phyloP scores from a whole-genome alignment of 1,140 invertebrate species.

The Cyphomyrmex costatus region DNA sequence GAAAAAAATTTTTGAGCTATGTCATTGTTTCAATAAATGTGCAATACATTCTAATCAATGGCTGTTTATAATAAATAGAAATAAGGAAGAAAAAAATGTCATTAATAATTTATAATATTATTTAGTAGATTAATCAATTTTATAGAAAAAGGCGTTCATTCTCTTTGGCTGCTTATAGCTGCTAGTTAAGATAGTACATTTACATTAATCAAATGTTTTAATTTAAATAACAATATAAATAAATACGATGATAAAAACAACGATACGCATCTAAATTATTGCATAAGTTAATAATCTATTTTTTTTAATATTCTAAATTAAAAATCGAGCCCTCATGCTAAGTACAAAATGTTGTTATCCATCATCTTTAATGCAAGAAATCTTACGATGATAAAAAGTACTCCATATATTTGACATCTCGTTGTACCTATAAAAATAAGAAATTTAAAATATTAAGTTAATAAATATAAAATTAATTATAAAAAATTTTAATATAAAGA shows the following conservation, averaged over 20 bases:
- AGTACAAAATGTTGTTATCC: neutral
- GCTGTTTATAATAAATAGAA: neutral
- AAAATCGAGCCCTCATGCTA: neutral
- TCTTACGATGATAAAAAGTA: constrained; percentile 13
- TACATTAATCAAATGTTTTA: constrained; percentile 10
- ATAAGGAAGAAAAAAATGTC: neutral
- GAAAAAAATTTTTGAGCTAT: too few relatives aligned
- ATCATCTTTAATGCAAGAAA: constrained; percentile 14
- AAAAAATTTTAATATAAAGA: neutral
- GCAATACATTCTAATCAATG: too few relatives aligned
- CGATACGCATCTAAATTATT: neutral
- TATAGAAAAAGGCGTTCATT: neutral
- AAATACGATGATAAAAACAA: constrained; percentile 13
- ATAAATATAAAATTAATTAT: constrained; percentile 2
- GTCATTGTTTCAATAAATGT: too few relatives aligned
- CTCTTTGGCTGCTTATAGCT: constrained; percentile 51
- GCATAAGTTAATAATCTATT: constrained; percentile 26
- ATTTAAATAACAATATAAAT: constrained; percentile 43
- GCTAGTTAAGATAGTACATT: constrained; percentile 7
- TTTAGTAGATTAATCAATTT: neutral
- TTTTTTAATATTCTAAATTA: constrained; percentile 32
- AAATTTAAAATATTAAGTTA: constrained; percentile 5
- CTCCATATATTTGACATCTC: neutral
- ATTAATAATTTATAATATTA: constrained; percentile 14
- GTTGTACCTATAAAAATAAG: constrained; percentile 40